A percentile compares a stretch with the other conserved stretches of the same genome.
Evolutionary conservation across 2,113 vertebrate species (phyloP).

Genomic region (Raja brachyura): DNA sequence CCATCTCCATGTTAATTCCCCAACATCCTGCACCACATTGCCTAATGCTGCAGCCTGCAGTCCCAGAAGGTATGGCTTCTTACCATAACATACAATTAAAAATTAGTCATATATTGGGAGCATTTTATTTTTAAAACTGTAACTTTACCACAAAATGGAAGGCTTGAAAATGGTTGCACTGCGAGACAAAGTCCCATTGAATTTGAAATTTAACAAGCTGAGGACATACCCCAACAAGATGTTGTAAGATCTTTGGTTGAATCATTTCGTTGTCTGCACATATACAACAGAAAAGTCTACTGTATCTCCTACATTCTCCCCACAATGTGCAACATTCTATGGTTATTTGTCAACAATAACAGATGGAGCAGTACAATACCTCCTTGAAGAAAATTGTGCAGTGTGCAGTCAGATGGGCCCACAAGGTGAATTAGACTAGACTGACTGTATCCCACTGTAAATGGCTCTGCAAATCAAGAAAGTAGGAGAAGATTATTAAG

Average conservation of each 20-base stretch:
- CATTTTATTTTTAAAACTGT: not conserved
- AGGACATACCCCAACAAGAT: not conserved
- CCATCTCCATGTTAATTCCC: not conserved
- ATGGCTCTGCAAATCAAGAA: slow-evolving; percentile 59
- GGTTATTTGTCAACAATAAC: not conserved
- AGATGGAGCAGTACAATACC: slow-evolving; percentile 56
- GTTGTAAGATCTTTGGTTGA: not conserved
- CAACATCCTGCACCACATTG: not conserved
- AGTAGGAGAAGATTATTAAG: not conserved
- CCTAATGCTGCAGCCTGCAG: not conserved
- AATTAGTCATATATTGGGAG: not conserved
- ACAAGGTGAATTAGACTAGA: slow-evolving; percentile 91
- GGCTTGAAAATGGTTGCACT: not conserved
- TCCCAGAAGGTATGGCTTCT: not conserved
- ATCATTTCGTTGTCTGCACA: not conserved
- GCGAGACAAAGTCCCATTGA: not conserved
- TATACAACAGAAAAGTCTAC: not conserved
- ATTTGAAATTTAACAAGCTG: slow-evolving; percentile 2
- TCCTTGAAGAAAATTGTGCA: slow-evolving; percentile 81
- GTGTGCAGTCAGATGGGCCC: slow-evolving; percentile 83
- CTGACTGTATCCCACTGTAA: slow-evolving; percentile 85
- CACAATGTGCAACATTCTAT: not conserved
- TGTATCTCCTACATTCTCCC: not conserved
- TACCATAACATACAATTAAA: not conserved
- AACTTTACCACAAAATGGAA: not conserved